A percentile compares a stretch with the other conserved stretches of the same genome.
Conservation (phyloP, 1,140 invertebrate species). For the Zaprionus gabonicus region DNA sequence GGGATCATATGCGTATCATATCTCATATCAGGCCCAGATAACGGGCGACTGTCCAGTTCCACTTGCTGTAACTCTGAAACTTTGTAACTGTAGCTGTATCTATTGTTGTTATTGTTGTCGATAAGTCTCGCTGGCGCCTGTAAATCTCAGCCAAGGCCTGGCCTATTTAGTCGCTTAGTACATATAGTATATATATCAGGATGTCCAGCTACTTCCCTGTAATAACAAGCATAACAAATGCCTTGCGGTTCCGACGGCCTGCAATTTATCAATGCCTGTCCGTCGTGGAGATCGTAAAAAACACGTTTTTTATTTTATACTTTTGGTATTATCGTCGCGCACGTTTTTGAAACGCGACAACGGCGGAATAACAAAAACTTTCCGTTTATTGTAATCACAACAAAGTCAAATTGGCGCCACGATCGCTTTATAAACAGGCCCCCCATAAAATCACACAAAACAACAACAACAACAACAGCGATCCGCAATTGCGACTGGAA, state of each 20-base stretch:
- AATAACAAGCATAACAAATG: constrained; percentile 33
- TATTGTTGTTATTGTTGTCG: constrained; percentile 12
- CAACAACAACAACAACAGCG: constrained; percentile 26
- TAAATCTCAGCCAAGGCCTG: constrained; percentile 18
- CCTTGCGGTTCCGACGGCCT: constrained; percentile 9
- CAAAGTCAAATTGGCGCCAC: constrained; percentile 38
- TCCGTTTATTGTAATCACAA: constrained; percentile 68
- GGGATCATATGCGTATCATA: constrained; percentile 69
- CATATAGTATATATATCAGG: constrained; percentile 5
- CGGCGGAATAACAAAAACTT: constrained; percentile 59
- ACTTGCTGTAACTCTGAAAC: constrained; percentile 7
- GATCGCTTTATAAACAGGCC: constrained; percentile 24
- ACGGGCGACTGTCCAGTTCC: constrained; percentile 23
- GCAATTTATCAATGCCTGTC: constrained; percentile 60
- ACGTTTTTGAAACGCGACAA: constrained; percentile 70
- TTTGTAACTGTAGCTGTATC: constrained; percentile 21
- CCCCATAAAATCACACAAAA: constrained; percentile 43
- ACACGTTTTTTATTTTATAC: constrained; percentile 52
- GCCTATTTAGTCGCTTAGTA: constrained; percentile 10
- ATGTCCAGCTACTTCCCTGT: background rate
- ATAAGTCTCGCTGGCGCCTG: constrained; percentile 34
- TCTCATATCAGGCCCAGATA: constrained; percentile 49
- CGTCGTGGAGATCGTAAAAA: constrained; percentile 54
- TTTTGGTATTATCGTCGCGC: constrained; percentile 50
- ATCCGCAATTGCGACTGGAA: constrained; percentile 10